Evolutionary conservation across 2,888 invertebrate genomes (phyloP).

Genomic region (Mamestra brassicae): DNA sequence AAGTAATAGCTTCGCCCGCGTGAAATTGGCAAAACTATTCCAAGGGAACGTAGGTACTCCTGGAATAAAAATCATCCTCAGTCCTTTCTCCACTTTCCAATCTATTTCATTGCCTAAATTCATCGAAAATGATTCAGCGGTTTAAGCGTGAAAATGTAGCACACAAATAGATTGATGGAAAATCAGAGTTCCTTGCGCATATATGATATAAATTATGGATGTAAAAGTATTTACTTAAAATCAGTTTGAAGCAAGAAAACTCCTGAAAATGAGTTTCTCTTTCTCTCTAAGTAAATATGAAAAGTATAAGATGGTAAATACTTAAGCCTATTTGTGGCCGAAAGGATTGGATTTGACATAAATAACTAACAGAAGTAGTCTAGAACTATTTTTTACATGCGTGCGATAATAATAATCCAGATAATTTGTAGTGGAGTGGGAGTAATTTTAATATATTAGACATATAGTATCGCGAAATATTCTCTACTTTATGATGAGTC

Average conservation of each 20-base stretch:
- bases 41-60: neutral
- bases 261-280: neutral
- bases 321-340: neutral
- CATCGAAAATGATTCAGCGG: no score
- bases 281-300: slow-evolving; percentile 5
- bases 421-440: slow-evolving; percentile 12
- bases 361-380: neutral
- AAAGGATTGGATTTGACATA: neutral
- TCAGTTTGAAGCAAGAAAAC: no score
- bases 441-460: neutral
- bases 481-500: neutral
- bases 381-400: neutral
- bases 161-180: no score
- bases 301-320: neutral
- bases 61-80: no score
- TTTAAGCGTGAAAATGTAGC: no score
- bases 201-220: no score
- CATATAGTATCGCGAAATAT: slow-evolving; percentile 13
- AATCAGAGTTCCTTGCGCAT: no score
- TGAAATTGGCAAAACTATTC: neutral
- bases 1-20: neutral
- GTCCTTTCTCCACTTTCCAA: no score
- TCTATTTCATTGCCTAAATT: no score
- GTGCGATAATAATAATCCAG: slow-evolving; percentile 1
- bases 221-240: no score